These are phyloP conservation scores for Nansenia antarctica DNA, from an alignment of 2,113 vertebrate genomes.

Conservation along the genomic window DNA sequence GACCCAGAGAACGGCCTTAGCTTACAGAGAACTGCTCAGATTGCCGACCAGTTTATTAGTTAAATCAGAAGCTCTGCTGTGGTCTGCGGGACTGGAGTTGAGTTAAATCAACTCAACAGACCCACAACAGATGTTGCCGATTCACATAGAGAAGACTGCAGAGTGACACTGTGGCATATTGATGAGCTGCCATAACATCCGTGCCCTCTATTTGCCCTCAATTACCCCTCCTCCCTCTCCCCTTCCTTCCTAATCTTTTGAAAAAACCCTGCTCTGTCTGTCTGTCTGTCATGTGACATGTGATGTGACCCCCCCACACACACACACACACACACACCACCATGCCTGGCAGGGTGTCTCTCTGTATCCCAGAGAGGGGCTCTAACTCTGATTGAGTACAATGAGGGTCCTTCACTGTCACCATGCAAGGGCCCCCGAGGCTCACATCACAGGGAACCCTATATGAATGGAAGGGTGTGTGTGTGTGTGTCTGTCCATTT, in stretches of 20 bases:
- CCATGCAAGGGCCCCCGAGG: conserved; percentile 53
- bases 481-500: not conserved
- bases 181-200: conserved; percentile 7
- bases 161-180: conserved; percentile 14
- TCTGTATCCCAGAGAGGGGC: conserved; percentile 60
- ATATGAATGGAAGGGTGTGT: conserved; percentile 43
- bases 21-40: too few relatives aligned
- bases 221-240: not conserved
- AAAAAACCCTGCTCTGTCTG: conserved; percentile 37
- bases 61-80: too few relatives aligned
- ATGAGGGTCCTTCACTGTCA: conserved; percentile 22
- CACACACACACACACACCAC: too few relatives aligned
- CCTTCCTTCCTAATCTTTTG: conserved; percentile 32
- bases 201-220: conserved; percentile 17
- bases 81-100: too few relatives aligned
- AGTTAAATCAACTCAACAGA: too few relatives aligned
- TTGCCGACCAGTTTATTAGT: too few relatives aligned
- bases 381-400: not conserved
- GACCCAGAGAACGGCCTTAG: too few relatives aligned
- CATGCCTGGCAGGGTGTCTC: conserved; percentile 41
- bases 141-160: too few relatives aligned
- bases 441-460: conserved; percentile 64
- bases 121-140: too few relatives aligned
- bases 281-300: too few relatives aligned
- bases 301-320: too few relatives aligned